These are phyloP conservation scores for Campoletis raptor DNA, from an alignment of 2,888 invertebrate genomes.

Conservation along the genomic window DNA sequence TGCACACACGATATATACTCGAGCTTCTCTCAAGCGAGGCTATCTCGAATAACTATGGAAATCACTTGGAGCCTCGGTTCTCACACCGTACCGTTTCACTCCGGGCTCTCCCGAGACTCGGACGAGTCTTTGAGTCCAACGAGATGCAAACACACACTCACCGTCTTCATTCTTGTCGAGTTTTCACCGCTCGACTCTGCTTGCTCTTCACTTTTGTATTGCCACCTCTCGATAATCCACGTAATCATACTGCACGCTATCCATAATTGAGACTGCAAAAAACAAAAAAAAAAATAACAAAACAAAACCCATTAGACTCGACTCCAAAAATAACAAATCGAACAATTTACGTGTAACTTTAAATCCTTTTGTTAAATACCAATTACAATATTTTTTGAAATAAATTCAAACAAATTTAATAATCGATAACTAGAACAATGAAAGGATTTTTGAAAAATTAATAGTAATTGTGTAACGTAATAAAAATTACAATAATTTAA, in stretches of 20 bases:
- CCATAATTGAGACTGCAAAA: slow-evolving; percentile 13
- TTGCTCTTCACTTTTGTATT: slow-evolving; percentile 52
- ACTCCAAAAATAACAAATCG: not conserved
- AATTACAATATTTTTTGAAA: not conserved
- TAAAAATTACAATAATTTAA: no score
- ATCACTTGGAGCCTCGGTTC: slow-evolving; percentile 80
- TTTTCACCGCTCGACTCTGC: slow-evolving; percentile 47
- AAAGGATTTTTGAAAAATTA: no score
- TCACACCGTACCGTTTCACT: slow-evolving; percentile 78
- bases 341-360: not conserved
- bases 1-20: slow-evolving; percentile 60
- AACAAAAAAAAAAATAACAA: slow-evolving; percentile 15
- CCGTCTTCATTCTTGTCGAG: slow-evolving; percentile 42
- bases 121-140: slow-evolving; percentile 52
- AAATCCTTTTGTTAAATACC: not conserved
- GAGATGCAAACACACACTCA: slow-evolving; percentile 59
- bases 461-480: no score
- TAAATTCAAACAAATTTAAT: not conserved
- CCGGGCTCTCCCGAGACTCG: slow-evolving; percentile 66
- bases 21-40: slow-evolving; percentile 72
- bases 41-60: slow-evolving; percentile 82
- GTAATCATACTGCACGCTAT: slow-evolving; percentile 22
- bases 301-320: not conserved
- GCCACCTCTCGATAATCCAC: slow-evolving; percentile 67
- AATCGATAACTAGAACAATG: no score